Conservation (phyloP, 2,113 vertebrate genomes). For the Pseudorhombus dupliciocellatus region DNA sequence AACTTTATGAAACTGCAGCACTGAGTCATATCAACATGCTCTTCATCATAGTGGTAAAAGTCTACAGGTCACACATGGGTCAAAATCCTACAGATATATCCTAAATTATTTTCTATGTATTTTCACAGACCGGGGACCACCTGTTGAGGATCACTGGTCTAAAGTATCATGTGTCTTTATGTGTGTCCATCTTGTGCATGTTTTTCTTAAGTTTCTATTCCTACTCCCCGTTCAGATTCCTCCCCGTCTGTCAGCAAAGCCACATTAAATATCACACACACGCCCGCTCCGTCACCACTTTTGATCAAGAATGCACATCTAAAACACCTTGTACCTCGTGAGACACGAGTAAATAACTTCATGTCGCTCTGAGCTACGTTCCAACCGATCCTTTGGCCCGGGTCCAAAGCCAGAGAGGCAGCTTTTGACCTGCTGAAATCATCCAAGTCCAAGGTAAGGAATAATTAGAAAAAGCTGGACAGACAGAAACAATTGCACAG, state of each 20-base stretch:
- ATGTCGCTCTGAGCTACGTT: background rate
- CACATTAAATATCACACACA: constrained; percentile 34
- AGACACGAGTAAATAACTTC: constrained; percentile 14
- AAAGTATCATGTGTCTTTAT: background rate
- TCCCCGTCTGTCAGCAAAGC: constrained; percentile 44
- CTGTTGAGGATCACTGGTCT: no score
- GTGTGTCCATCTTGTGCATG: background rate
- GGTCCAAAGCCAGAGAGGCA: constrained; percentile 23
- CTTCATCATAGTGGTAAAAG: background rate
- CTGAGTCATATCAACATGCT: background rate
- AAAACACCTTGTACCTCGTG: constrained; percentile 15
- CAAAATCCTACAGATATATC: no score
- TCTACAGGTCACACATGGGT: background rate
- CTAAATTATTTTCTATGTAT: no score
- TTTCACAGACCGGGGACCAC: no score
- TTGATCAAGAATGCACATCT: constrained; percentile 42
- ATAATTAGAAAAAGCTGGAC: background rate
- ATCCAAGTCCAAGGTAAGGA: background rate
- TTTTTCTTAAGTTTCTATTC: background rate
- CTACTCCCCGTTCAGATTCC: constrained; percentile 33
- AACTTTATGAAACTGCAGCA: background rate
- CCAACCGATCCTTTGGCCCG: background rate
- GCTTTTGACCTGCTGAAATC: background rate
- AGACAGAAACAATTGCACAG: background rate
- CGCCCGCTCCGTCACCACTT: constrained; percentile 46